Evolutionary conservation across 2,797 vertebrate genomes (phyloP).

Genomic region (Pseudomugil tenellus): DNA sequence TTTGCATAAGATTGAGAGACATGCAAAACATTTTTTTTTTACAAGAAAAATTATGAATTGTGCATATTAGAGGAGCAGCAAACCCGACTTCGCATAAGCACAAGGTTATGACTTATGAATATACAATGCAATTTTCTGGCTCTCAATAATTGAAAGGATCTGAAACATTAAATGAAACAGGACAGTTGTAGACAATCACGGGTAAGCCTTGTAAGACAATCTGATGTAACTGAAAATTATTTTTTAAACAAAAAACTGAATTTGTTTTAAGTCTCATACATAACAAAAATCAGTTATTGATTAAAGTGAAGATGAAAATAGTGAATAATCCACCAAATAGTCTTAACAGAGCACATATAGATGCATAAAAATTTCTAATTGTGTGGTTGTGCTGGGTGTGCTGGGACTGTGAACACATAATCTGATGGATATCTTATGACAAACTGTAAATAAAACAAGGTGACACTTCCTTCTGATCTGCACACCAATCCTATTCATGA

Average conservation of each 20-base stretch:
- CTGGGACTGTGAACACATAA: constrained; percentile 38
- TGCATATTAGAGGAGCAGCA: constrained; percentile 5
- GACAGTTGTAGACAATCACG: constrained; percentile 53
- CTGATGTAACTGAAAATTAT: constrained; percentile 60
- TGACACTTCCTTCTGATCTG: not conserved
- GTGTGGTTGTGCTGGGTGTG: constrained; percentile 37
- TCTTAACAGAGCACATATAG: constrained; percentile 19
- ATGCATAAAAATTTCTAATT: constrained; percentile 2
- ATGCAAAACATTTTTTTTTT: not conserved
- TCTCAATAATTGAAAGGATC: constrained; percentile 66
- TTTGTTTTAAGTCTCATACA: constrained; percentile 52
- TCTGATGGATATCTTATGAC: not conserved
- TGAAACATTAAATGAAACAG: constrained; percentile 68
- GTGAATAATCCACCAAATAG: constrained; percentile 34
- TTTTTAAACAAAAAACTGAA: constrained; percentile 53
- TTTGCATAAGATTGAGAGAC: not conserved
- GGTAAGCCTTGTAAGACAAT: constrained; percentile 55
- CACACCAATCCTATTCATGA: not conserved
- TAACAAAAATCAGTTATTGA: too few species aligned
- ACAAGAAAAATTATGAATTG: not conserved
- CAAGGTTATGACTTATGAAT: constrained; percentile 49
- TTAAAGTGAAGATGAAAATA: too few species aligned
- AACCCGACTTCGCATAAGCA: constrained; percentile 9
- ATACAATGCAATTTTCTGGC: constrained; percentile 48
- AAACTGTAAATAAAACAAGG: constrained; percentile 1